phyloP scores from a whole-genome alignment of 2,888 invertebrate species.

The Hydrotaea cyrtoneurina region DNA sequence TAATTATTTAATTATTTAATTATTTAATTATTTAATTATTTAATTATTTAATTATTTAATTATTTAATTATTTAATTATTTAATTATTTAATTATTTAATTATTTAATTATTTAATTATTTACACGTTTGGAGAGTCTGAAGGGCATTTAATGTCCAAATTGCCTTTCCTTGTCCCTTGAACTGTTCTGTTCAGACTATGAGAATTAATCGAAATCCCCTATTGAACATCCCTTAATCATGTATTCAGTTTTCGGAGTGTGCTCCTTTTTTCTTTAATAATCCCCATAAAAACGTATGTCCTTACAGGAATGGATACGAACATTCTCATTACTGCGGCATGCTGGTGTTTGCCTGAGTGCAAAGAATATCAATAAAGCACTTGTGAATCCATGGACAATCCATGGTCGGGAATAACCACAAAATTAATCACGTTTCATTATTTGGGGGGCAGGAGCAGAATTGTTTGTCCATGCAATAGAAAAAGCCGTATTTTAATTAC shows the following conservation, averaged over 20 bases:
- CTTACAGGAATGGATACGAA: background rate
- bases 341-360: background rate
- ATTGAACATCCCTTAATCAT: too few relatives aligned
- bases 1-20: too few relatives aligned
- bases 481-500: background rate
- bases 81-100: too few relatives aligned
- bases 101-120: too few relatives aligned
- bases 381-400: background rate
- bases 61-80: too few relatives aligned
- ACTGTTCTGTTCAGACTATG: too few relatives aligned
- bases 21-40: too few relatives aligned
- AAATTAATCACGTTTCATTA: conserved; percentile 18
- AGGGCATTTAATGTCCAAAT: too few relatives aligned
- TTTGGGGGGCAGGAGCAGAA: background rate
- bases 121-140: too few relatives aligned
- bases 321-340: background rate
- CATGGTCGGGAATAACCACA: background rate
- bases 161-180: too few relatives aligned
- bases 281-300: background rate
- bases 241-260: background rate
- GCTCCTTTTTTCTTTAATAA: background rate
- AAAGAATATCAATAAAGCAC: conserved; percentile 11
- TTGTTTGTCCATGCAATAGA: background rate
- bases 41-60: too few relatives aligned
- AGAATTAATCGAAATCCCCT: too few relatives aligned